Percentiles rank a stretch among this genome's conserved stretches.
Evolutionary conservation across 2,888 invertebrate genomes (phyloP).

Genomic region (Melipona beecheii): DNA sequence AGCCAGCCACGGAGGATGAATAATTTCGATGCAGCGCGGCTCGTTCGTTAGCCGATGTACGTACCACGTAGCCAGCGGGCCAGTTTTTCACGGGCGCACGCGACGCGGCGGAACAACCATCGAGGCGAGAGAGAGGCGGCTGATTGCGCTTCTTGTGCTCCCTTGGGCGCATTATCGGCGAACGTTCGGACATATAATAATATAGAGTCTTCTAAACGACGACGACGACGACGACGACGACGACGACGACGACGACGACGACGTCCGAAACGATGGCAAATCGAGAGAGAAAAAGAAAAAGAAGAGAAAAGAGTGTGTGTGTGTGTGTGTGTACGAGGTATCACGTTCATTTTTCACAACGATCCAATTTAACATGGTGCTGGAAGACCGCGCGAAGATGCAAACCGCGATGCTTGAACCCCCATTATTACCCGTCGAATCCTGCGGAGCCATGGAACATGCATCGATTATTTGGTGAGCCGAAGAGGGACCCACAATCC

Average conservation of each 20-base stretch:
- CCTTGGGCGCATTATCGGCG: conserved; percentile 28
- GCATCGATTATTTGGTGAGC: conserved; percentile 78
- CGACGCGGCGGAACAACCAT: conserved; percentile 29
- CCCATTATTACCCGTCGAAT: conserved; percentile 75
- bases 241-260: conserved; percentile 35
- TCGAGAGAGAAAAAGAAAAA: too few relatives aligned
- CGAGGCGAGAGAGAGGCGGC: background rate
- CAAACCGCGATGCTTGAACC: conserved; percentile 54
- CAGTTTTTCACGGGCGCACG: conserved; percentile 31
- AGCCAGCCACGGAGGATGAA: conserved; percentile 32
- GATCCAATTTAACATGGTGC: conserved; percentile 61
- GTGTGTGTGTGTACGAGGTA: too few relatives aligned
- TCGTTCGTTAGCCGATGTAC: conserved; percentile 39
- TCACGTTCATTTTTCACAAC: conserved; percentile 57
- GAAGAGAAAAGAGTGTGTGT: too few relatives aligned
- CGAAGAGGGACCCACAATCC: conserved; percentile 56
- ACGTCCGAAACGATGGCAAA: conserved; percentile 20
- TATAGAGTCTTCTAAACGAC: conserved; percentile 49
- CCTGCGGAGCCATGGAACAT: conserved; percentile 69
- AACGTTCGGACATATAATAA: conserved; percentile 13
- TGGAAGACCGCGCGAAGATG: conserved; percentile 55
- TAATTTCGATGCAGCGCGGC: conserved; percentile 29
- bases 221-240: conserved; percentile 35
- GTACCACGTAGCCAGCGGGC: background rate
- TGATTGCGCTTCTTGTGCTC: conserved; percentile 31